phyloP scores from a whole-genome alignment of 1,140 invertebrate species.

The Coptotermes formosanus region DNA sequence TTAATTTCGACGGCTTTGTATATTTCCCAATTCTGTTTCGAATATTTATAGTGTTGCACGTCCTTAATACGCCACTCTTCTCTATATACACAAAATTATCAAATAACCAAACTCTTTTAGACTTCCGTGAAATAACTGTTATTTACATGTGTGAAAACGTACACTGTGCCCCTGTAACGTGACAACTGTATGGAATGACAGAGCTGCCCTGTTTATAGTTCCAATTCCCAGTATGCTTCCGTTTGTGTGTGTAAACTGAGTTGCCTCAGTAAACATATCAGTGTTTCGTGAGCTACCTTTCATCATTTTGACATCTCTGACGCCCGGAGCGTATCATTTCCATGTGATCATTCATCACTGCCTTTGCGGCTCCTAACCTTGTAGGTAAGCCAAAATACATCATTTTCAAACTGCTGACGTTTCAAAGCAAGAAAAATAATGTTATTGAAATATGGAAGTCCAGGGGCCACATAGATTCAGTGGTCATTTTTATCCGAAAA shows the following conservation, averaged over 20 bases:
- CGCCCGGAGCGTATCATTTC: neutral
- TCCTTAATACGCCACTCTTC: conserved; percentile 11
- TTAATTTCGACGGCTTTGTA: neutral
- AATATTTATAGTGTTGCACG: neutral
- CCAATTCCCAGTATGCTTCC: neutral
- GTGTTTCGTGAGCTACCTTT: neutral
- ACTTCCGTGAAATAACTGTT: conserved; percentile 16
- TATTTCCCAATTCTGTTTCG: neutral
- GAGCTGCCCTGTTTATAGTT: neutral
- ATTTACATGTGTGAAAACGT: neutral
- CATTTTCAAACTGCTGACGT: conserved; percentile 18
- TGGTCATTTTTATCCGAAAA: neutral
- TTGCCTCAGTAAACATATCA: conserved; percentile 1
- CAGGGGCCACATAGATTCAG: neutral
- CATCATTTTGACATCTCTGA: conserved; percentile 4
- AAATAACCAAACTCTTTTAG: conserved; percentile 11
- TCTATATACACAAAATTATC: conserved; percentile 7
- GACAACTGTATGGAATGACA: neutral
- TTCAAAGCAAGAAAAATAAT: conserved; percentile 19
- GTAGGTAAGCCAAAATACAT: conserved; percentile 18
- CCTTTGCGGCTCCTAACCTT: neutral
- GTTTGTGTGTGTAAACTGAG: conserved; percentile 9
- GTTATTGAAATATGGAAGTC: conserved; percentile 15
- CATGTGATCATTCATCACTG: neutral
- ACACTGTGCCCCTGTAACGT: neutral